Conservation (phyloP, 1,140 invertebrate species). For the Nilaparvata lugens region DNA sequence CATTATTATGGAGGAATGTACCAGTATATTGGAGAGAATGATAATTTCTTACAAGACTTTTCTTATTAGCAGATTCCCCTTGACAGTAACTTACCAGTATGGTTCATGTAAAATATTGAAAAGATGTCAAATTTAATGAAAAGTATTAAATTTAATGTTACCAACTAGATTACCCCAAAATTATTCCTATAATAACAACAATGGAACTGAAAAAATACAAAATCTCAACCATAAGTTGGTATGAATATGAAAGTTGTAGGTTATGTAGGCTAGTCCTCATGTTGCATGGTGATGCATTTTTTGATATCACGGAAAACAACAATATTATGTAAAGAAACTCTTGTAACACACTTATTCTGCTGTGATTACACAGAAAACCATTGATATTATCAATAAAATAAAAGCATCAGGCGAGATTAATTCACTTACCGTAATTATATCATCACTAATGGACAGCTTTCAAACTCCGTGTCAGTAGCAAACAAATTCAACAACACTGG, state of each 20-base stretch:
- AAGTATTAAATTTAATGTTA: too few species aligned
- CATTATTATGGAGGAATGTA: too few species aligned
- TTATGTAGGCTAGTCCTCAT: not conserved
- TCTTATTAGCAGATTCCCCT: not conserved
- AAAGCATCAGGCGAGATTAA: not conserved
- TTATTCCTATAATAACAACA: too few species aligned
- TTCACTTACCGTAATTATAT: not conserved
- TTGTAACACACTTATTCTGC: not conserved
- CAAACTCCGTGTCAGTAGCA: not conserved
- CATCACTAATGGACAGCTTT: not conserved
- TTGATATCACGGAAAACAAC: conserved; percentile 3
- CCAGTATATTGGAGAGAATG: not conserved
- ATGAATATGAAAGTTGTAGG: not conserved
- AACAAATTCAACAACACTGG: not conserved
- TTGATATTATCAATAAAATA: not conserved
- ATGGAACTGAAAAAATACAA: not conserved
- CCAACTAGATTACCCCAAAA: too few species aligned
- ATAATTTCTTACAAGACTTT: conserved; percentile 3
- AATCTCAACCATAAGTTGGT: not conserved
- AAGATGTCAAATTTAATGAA: too few species aligned
- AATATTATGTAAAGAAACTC: not conserved
- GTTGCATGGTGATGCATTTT: conserved; percentile 11
- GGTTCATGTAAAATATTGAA: too few species aligned
- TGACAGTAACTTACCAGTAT: not conserved
- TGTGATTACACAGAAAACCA: not conserved